Conservation (phyloP, 2,797 vertebrate species). For the Sphenopsis melanotis region DNA sequence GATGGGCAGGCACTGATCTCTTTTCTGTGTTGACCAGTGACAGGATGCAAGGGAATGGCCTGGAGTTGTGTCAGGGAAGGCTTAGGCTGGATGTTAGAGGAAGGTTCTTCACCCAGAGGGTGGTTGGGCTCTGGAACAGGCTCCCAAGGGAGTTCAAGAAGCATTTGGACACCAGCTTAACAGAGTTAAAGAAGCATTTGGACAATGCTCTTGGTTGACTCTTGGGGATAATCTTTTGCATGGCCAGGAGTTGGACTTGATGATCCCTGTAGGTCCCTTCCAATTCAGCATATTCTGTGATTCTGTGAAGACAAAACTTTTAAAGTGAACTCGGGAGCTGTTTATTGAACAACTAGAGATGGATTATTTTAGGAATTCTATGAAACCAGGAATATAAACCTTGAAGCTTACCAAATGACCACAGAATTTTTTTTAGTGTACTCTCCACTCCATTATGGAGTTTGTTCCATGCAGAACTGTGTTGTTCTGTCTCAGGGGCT, state of each 20-base stretch:
- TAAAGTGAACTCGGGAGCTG: not conserved
- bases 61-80: fast-evolving
- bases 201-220: fast-evolving
- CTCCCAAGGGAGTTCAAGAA: not conserved
- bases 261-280: not conserved
- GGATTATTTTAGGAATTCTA: not conserved
- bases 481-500: not conserved
- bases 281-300: not conserved
- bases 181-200: not conserved
- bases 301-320: not conserved
- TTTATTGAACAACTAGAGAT: not conserved
- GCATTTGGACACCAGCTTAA: not conserved
- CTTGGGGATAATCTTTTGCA: not conserved
- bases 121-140: not conserved
- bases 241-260: not conserved
- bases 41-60: fast-evolving
- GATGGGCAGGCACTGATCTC: too few species aligned
- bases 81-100: not conserved
- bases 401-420: not conserved
- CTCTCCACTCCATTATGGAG: not conserved
- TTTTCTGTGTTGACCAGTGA: not conserved
- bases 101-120: fast-evolving
- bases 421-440: not conserved
- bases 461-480: not conserved
- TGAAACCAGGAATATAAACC: not conserved